Percentiles rank a stretch among this genome's conserved stretches.
phyloP scores from a whole-genome alignment of 2,113 vertebrate genomes.

The Lonchura striata region DNA sequence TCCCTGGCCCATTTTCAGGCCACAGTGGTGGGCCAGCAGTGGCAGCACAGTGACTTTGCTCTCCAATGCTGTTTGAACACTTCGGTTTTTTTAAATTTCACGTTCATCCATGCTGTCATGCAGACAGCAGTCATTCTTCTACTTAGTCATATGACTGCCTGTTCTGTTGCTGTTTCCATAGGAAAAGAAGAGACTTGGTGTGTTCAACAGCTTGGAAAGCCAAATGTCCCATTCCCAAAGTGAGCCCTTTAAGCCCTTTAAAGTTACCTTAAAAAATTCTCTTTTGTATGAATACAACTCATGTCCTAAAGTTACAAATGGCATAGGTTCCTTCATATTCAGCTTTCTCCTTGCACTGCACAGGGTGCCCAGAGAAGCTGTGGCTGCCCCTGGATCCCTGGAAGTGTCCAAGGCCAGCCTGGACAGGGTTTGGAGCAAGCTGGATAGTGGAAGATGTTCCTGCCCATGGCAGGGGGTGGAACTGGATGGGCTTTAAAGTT shows the following conservation, averaged over 20 bases:
- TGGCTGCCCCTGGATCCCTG: background rate
- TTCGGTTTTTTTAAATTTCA: background rate
- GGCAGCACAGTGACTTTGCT: background rate
- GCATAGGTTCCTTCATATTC: background rate
- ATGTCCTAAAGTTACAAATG: background rate
- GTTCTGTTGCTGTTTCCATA: background rate
- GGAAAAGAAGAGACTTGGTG: background rate
- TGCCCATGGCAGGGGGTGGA: background rate
- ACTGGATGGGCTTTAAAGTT: background rate
- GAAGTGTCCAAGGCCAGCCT: rapidly evolving
- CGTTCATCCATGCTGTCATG: background rate
- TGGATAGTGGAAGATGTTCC: background rate
- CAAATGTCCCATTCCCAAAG: rapidly evolving
- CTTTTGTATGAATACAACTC: background rate
- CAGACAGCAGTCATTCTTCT: background rate
- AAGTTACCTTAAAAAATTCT: background rate
- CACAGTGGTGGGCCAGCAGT: background rate
- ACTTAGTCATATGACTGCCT: background rate
- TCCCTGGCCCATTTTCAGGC: background rate
- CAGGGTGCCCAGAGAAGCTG: background rate
- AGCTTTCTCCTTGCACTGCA: background rate
- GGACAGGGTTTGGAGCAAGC: rapidly evolving
- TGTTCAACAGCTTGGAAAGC: background rate
- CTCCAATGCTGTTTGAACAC: background rate
- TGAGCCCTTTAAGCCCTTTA: background rate